A percentile compares a stretch with the other conserved stretches of the same genome.
phyloP scores from a whole-genome alignment of 2,113 vertebrate species.

The Thoracochromis brauschi region DNA sequence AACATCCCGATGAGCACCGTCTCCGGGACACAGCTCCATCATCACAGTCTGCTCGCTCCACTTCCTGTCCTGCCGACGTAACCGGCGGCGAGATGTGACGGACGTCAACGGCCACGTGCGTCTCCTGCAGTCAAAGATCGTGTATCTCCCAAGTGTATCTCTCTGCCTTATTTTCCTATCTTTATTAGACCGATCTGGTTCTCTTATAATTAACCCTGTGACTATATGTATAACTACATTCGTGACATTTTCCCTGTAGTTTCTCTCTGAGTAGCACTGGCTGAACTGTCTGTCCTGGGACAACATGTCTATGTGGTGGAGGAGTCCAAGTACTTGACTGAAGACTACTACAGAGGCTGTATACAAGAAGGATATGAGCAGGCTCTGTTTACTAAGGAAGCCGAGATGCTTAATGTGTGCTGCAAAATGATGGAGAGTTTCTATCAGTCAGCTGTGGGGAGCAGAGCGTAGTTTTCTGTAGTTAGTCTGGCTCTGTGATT shows the following conservation, averaged over 20 bases:
- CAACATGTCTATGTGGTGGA: neutral
- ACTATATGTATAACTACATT: neutral
- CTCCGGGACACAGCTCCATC: conserved; percentile 5
- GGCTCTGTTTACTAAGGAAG: neutral
- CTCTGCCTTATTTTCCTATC: neutral
- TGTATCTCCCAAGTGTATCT: fast-evolving
- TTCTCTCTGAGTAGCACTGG: neutral
- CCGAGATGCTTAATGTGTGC: neutral
- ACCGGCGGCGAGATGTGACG: neutral
- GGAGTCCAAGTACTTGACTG: neutral
- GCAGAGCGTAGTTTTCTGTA: neutral
- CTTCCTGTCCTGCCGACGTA: neutral
- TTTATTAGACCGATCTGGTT: neutral
- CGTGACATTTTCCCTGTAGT: neutral
- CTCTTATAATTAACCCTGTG: neutral
- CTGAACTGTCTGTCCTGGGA: neutral
- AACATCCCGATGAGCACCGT: neutral
- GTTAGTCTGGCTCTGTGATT: neutral
- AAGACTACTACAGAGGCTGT: neutral
- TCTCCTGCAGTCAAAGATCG: neutral
- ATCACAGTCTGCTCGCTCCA: neutral
- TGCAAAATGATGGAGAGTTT: neutral
- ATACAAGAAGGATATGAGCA: fast-evolving
- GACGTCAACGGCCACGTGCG: neutral
- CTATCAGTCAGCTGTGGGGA: neutral